phyloP scores from a whole-genome alignment of 2,797 vertebrate genomes.

The Poeciliopsis paucimaculata region DNA sequence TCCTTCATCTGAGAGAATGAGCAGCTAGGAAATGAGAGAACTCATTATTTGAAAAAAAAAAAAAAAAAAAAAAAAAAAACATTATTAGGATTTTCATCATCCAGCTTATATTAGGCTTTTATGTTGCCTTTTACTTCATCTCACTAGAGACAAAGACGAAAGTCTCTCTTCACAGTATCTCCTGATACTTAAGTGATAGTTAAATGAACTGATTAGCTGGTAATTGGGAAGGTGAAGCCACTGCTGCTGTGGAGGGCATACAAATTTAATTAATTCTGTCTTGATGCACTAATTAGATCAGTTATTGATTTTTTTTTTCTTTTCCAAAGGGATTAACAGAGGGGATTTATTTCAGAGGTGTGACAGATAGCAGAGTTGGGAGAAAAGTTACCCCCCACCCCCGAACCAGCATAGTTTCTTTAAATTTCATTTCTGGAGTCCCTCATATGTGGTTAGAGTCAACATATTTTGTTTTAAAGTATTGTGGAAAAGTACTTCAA shows the following conservation, averaged over 20 bases:
- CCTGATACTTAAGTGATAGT: slow-evolving; percentile 33
- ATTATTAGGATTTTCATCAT: slow-evolving; percentile 15
- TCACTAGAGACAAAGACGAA: slow-evolving; percentile 20
- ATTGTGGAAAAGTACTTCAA: background rate
- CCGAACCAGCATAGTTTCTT: slow-evolving; percentile 1
- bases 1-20: slow-evolving; percentile 34
- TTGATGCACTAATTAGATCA: slow-evolving; percentile 55
- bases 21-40: slow-evolving; percentile 3
- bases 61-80: background rate
- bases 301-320: slow-evolving; percentile 45
- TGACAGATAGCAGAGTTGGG: slow-evolving; percentile 17
- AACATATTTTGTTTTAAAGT: background rate
- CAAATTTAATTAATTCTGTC: slow-evolving; percentile 47
- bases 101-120: slow-evolving; percentile 28
- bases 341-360: slow-evolving; percentile 41
- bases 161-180: slow-evolving; percentile 16
- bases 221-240: slow-evolving; percentile 36
- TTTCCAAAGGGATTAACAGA: slow-evolving; percentile 46
- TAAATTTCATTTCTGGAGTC: slow-evolving; percentile 6
- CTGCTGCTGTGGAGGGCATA: slow-evolving; percentile 20
- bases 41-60: slow-evolving; percentile 22
- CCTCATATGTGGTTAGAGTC: background rate
- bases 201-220: slow-evolving; percentile 53
- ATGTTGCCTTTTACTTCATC: slow-evolving; percentile 16
- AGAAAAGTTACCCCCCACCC: slow-evolving; percentile 6